These are phyloP conservation scores for Heterocephalus glaber DNA, from an alignment of 2,113 vertebrate species.

Conservation along the genomic window DNA sequence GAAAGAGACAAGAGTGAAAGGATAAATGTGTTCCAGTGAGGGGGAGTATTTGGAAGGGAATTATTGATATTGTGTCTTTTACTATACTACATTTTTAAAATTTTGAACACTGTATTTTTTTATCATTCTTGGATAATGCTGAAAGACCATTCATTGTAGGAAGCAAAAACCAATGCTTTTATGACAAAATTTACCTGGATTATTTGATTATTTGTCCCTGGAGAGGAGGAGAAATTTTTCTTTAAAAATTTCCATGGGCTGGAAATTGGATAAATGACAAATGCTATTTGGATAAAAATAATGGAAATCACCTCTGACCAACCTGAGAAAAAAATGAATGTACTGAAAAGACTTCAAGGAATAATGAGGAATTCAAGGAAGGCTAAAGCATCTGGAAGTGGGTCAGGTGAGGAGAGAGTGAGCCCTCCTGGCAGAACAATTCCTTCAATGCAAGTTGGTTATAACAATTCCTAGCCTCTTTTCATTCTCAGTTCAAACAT, in stretches of 20 bases:
- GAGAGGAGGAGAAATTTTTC: background rate
- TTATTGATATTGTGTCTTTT: too few species aligned
- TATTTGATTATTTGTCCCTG: background rate
- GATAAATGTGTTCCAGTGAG: too few species aligned
- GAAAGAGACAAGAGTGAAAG: too few species aligned
- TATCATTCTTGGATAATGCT: background rate
- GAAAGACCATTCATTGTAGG: background rate
- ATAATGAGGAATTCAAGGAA: background rate
- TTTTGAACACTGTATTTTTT: too few species aligned
- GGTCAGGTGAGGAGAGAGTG: fast-evolving
- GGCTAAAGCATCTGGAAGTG: fast-evolving
- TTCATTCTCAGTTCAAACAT: background rate
- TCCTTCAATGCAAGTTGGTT: background rate
- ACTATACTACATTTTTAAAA: too few species aligned
- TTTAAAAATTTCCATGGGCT: background rate
- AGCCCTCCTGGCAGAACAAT: background rate
- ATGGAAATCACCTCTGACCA: background rate
- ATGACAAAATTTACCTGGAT: background rate
- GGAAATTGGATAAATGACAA: background rate
- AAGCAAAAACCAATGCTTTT: background rate
- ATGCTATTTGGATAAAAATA: background rate
- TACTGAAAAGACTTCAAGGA: background rate
- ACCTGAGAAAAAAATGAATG: background rate
- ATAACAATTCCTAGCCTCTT: background rate
- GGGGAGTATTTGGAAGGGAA: too few species aligned